phyloP scores from a whole-genome alignment of 2,797 vertebrate species.

The Poecilia picta region DNA sequence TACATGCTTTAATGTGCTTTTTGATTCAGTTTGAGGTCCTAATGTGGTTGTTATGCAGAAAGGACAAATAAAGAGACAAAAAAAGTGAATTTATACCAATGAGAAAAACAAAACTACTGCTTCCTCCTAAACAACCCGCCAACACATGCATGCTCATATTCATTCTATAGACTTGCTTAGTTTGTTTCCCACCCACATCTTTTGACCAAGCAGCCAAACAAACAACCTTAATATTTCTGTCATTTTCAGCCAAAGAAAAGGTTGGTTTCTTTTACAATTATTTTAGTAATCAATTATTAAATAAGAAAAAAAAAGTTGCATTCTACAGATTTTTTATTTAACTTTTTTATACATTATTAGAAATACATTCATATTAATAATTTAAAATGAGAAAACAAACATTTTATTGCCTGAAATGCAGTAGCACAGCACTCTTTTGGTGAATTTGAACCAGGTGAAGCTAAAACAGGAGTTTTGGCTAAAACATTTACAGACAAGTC shows the following conservation, averaged over 20 bases:
- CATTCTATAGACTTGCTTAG: not conserved
- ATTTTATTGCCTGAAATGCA: too few relatives aligned
- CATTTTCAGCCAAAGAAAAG: not conserved
- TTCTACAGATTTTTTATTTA: too few relatives aligned
- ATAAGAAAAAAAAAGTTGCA: too few relatives aligned
- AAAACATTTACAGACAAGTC: too few relatives aligned
- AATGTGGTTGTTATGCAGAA: not conserved
- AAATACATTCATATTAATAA: too few relatives aligned
- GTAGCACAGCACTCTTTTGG: too few relatives aligned
- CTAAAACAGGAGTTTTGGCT: too few relatives aligned
- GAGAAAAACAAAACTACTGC: not conserved
- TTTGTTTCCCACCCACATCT: not conserved
- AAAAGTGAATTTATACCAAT: not conserved
- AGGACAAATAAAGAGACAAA: not conserved
- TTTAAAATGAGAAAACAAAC: too few relatives aligned
- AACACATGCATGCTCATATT: not conserved
- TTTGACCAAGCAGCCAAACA: not conserved
- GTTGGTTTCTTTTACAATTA: not conserved
- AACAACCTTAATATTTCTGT: not conserved
- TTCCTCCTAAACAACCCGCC: not conserved
- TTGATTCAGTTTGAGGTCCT: not conserved
- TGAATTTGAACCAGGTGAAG: too few relatives aligned
- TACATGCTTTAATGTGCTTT: not conserved
- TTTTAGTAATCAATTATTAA: too few relatives aligned
- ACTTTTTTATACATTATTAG: too few relatives aligned